Base-by-base conservation (phyloP, 2,113 vertebrate species). In the Stigmatopora argus region DNA sequence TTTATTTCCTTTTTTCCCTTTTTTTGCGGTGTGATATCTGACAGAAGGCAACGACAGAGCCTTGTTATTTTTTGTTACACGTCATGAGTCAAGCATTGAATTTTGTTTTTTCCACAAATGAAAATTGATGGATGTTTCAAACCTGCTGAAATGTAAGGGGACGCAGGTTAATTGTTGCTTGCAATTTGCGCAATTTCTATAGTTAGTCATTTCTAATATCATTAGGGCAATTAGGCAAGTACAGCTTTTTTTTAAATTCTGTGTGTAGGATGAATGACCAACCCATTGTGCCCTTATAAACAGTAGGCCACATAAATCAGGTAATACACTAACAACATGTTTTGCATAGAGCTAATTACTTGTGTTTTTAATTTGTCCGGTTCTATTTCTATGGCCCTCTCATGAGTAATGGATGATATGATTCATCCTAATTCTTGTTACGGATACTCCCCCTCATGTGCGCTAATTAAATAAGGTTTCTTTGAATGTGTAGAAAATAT, bases 261-360 rank as follows among this genome's bases (percentile, higher is more conserved):
- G 48, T 82, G 80, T 44, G 21, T 81, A 88, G 88, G 88, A 92
- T 76, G 72, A 83, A 91, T 91, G 74, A 83, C 86, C 66, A 44
- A 81, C 78, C 82, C 78, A 41, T 70, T 55, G 70, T 87, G 86
- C 85, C 89, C 88, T 88, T 89, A 85, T 86, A 90, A 90, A 89
- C 81, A 81, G 83, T 78, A 87, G 85, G 83, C 82, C 79, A 83
- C 82, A 90, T 91, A 89, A 92, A 91, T 91, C 91, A 91, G 87
- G 87, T 88, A 86, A 89, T 90, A 90, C 89, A 91, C 84, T 83
- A 87, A 78, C 78, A 86, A 79, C 86, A 84, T 88, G 87, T 90
- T 90, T 90, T 90, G 89, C 88, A 88, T 88, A 84, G 86, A 68
- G 83, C 90, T 91, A 91, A 92, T 90, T 90, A 90, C 85, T 85